A percentile compares a stretch with the other conserved stretches of the same genome.
Conservation (phyloP, 2,888 invertebrate species). For the Drosophila multiciliata region DNA sequence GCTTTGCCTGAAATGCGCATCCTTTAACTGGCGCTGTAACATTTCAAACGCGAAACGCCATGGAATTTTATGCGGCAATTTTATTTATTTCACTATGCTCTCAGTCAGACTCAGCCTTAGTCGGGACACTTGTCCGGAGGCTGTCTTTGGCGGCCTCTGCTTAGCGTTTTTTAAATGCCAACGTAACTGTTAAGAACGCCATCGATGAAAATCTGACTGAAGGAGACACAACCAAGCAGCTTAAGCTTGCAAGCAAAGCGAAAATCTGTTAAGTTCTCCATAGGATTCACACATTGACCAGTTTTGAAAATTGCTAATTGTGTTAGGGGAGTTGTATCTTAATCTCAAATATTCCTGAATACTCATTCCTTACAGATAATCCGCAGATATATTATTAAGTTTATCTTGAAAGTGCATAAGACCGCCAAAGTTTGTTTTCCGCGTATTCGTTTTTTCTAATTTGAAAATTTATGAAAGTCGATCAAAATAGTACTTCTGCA, state of each 20-base stretch:
- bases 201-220: constrained; percentile 10
- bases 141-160: constrained; percentile 35
- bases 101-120: not conserved
- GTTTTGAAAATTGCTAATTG: not conserved
- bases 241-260: not conserved
- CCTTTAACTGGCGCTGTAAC: constrained; percentile 51
- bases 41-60: constrained; percentile 63
- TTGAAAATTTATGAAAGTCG: not conserved
- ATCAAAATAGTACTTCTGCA: not conserved
- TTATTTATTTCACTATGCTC: constrained; percentile 42
- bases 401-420: not conserved
- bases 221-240: not conserved
- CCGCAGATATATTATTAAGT: not conserved
- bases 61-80: constrained; percentile 59
- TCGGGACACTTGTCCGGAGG: constrained; percentile 19
- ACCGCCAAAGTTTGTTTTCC: not conserved
- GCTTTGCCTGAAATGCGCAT: constrained; percentile 22
- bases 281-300: not conserved
- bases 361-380: not conserved
- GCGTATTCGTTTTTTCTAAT: not conserved
- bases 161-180: constrained; percentile 11
- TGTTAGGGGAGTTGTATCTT: not conserved
- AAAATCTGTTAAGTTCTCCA: not conserved
- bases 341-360: not conserved
- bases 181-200: not conserved